Evolutionary conservation across 2,113 vertebrate genomes (phyloP), one percentile per base, ranked within the genome.

Genomic region (Acrocephalus kingi): DNA sequence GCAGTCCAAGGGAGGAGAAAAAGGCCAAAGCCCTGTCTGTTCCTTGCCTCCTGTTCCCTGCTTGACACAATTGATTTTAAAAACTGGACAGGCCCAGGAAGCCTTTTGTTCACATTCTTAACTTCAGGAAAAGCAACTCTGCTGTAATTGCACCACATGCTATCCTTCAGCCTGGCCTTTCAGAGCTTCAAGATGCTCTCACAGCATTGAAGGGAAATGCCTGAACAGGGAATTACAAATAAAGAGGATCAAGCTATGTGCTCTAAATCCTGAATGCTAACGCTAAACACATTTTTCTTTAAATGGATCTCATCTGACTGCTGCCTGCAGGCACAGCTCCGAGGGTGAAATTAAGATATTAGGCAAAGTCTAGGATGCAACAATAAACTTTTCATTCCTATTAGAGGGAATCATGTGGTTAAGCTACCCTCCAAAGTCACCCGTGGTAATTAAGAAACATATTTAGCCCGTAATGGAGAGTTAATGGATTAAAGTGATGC

Each of bases 401-500:
- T 82, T 76, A 87, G 73, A 46, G 69, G 82, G 54, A 89, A 84
- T 91, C 64, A 75, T 80, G 61, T 75, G 68, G 83, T 90, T 94
- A 89, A 84, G 59, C 58, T 63, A 58, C 84, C 48, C 67, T 94
- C 75, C 46, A 77, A 83, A 95, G 84, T 80, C 67, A 90, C 33
- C 48, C 55, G 6, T 24, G 25, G 59, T 94, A 93, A 96, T 95
- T 93, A 88, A 54, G 91, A 58, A 84, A 51, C 37, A 41, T 77
- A 31, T 56, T 92, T 91, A 91, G 28, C 66, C 41, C 30, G 4
- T 95, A 90, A 94, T 91, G 67, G 87, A 52, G 87, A 87, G 52
- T 87, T 94, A 96, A 95, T 93, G 78, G 77, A 90, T 95, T 90
- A 90, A 90, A 93, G 55, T 8, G 55, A 63, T 91, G 84, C 54